Conservation (phyloP, 2,797 vertebrate genomes). For the Nannoperca australis region DNA sequence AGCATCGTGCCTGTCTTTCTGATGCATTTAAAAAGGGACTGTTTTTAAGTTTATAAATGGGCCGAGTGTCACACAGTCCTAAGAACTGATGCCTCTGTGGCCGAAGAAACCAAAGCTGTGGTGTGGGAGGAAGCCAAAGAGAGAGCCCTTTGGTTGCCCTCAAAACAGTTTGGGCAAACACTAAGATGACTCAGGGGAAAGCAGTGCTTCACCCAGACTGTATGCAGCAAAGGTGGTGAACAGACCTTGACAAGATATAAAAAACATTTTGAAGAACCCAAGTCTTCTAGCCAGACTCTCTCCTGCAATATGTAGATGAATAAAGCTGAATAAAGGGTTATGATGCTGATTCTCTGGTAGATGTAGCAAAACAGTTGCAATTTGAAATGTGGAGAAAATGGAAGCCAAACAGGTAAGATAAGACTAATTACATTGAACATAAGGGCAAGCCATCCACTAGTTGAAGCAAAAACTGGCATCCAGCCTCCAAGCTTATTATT, state of each 20-base stretch:
- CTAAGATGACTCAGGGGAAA: conserved; percentile 47
- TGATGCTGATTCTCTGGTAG: neutral
- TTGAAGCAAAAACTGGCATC: neutral
- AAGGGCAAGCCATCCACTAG: neutral
- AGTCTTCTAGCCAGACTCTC: conserved; percentile 5
- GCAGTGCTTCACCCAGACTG: conserved; percentile 27
- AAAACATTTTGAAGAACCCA: conserved; percentile 40
- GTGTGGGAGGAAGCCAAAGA: conserved; percentile 46
- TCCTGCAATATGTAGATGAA: conserved; percentile 34
- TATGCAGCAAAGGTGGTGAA: conserved; percentile 39
- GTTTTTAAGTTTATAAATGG: conserved; percentile 38
- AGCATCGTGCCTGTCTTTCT: conserved; percentile 6
- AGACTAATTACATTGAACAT: neutral
- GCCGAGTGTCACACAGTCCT: conserved; percentile 9
- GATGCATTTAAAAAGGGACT: conserved; percentile 17
- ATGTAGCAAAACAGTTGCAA: neutral
- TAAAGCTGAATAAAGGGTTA: conserved; percentile 8
- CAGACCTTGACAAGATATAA: conserved; percentile 43
- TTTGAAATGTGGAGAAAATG: conserved; percentile 16
- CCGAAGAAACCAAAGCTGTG: conserved; percentile 31
- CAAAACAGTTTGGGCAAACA: conserved; percentile 58
- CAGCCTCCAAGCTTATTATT: neutral
- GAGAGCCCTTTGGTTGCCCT: conserved; percentile 40
- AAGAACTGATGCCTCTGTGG: conserved; percentile 19
- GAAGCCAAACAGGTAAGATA: neutral